Evolutionary conservation across 1,140 invertebrate species (phyloP).

Genomic region (Drosophila prosaltans): DNA sequence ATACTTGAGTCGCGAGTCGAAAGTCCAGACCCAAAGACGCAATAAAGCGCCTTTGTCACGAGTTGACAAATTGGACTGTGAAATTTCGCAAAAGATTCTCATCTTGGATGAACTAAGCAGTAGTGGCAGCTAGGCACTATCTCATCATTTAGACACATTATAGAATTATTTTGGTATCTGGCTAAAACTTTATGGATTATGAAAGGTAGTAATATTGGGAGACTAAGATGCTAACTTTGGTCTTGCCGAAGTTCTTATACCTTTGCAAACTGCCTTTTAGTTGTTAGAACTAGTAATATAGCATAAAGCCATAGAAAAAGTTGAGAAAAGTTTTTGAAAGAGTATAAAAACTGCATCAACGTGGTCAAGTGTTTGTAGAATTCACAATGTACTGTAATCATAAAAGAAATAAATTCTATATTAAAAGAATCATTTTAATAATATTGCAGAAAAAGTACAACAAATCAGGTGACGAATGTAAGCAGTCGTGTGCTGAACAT

Average conservation of each 20-base stretch:
- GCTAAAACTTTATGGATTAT: background rate
- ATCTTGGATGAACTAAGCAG: background rate
- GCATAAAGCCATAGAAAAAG: too few relatives aligned
- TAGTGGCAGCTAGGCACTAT: too few relatives aligned
- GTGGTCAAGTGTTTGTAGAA: too few relatives aligned
- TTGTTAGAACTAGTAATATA: too few relatives aligned
- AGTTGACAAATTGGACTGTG: slow-evolving; percentile 70
- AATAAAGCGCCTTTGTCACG: slow-evolving; percentile 75
- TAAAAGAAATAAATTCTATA: too few relatives aligned
- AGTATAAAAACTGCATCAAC: too few relatives aligned
- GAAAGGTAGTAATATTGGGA: background rate
- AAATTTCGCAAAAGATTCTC: slow-evolving; percentile 54
- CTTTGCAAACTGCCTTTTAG: too few relatives aligned
- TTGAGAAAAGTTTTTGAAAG: too few relatives aligned
- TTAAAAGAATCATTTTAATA: slow-evolving; percentile 48
- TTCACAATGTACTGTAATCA: too few relatives aligned
- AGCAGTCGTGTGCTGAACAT: slow-evolving; percentile 60
- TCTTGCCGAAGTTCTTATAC: too few relatives aligned
- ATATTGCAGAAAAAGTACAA: slow-evolving; percentile 53
- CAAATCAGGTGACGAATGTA: slow-evolving; percentile 69
- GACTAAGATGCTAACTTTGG: too few relatives aligned
- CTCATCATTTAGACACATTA: background rate
- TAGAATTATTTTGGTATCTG: slow-evolving; percentile 6
- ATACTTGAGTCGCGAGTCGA: slow-evolving; percentile 40
- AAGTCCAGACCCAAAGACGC: slow-evolving; percentile 42